Base-by-base conservation (phyloP, 2,888 invertebrate species). In the Biston stratarius region DNA sequence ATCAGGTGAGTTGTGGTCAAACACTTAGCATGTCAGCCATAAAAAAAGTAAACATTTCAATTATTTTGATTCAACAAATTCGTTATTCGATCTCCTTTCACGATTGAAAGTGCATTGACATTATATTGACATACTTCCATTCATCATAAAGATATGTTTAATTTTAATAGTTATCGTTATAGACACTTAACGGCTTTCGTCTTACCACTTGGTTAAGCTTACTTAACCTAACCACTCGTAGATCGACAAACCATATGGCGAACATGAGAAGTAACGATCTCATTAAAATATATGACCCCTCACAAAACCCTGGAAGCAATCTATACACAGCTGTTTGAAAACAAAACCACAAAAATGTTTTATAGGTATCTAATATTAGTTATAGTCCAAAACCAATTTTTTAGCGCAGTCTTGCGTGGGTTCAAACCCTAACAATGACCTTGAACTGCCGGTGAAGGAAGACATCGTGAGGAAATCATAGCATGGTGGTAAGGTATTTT, bases 101-200 rank as follows among this genome's bases (percentile, higher is more conserved):
- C 36, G 36, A 5, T n/a, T n/a, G 7, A 63, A 51, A 57, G 63
- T 45, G 36, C 58, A 64, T 44, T 64, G 57, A 56, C 57, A 53
- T 12, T n/a, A 24, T 24, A 3, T 24, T 24, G 24, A 24, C 24
- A 24, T 24, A 24, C 24, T 45, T 56, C 42, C 11, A 40, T 56
- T 47, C 42, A 56, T 52, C 49, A 56, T 61, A 57, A 52, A 61
- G 51, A 51, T 63, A 44, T 45, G 48, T 12, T 51, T 44, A 47
- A 61, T 61, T 34, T 55, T 1, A 48, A 49, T 44, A 58, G 45
- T 44, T 40, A 65, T 65, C 64, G 60, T 38, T 11, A 65, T 11
- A 42, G 14, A 60, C 64, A 60, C 55, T 64, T 64, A 38, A 51
- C 49, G 44, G 14, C 36, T 49, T 49, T 40, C 52, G 51, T 52